A percentile compares a stretch with the other conserved stretches of the same genome.
Conservation (phyloP, 2,797 vertebrate genomes). For the Crypturellus tataupa region DNA sequence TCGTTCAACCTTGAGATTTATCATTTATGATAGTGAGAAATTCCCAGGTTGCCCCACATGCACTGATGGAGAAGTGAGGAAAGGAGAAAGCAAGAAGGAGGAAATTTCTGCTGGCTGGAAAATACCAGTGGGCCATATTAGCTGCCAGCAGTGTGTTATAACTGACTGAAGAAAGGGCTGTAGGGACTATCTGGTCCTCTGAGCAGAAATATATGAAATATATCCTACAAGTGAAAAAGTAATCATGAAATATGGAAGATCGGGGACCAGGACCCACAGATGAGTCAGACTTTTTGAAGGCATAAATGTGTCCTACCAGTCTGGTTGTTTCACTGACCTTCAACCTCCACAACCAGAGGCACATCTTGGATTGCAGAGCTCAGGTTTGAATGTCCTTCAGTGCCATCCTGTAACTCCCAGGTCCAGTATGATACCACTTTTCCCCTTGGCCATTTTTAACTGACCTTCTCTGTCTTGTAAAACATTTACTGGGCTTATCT, state of each 20-base stretch:
- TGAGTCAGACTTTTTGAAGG: accelerated
- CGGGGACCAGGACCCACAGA: not conserved
- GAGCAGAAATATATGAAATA: accelerated
- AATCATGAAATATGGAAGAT: not conserved
- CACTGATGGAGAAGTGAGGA: not conserved
- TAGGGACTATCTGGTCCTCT: no score
- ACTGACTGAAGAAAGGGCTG: not conserved
- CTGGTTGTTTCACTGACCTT: not conserved
- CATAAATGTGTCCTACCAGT: not conserved
- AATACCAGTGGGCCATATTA: not conserved
- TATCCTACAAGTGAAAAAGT: not conserved
- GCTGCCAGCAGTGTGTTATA: not conserved
- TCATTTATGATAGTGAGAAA: accelerated
- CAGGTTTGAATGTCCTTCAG: accelerated
- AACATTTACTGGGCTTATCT: not conserved
- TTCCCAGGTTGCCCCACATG: not conserved
- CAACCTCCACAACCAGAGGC: not conserved
- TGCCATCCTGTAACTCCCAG: not conserved
- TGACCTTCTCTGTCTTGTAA: accelerated
- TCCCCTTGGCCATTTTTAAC: accelerated
- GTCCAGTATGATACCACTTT: not conserved
- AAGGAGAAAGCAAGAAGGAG: not conserved
- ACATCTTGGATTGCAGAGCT: not conserved
- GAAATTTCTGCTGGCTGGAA: not conserved
- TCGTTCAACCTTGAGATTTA: not conserved